phyloP scores from a whole-genome alignment of 2,113 vertebrate species.

The Peromyscus californicus region DNA sequence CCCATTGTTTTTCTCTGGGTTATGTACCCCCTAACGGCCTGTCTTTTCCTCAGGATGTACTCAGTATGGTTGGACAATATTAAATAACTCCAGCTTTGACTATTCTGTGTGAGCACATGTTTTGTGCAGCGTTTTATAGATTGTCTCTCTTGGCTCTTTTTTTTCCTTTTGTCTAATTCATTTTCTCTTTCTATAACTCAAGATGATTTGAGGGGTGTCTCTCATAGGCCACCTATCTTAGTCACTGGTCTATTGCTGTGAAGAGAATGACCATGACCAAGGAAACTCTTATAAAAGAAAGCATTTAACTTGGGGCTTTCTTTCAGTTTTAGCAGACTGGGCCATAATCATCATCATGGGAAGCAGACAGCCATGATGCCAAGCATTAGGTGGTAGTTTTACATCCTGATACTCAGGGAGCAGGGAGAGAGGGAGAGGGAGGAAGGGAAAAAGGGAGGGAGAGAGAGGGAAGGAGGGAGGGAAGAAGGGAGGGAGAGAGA shows the following conservation, averaged over 20 bases:
- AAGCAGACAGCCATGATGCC: not conserved
- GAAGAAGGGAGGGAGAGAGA: not conserved
- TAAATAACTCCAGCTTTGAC: not conserved
- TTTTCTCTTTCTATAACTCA: not conserved
- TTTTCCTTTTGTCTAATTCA: not conserved
- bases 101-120: not conserved
- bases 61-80: not conserved
- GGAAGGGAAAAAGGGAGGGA: no score
- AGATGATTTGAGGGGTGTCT: not conserved
- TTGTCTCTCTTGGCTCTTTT: not conserved
- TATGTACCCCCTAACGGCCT: fast-evolving
- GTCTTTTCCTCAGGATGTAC: no score
- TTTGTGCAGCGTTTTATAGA: not conserved
- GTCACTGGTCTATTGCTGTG: not conserved
- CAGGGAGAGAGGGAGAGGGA: not conserved
- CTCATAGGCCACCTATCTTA: not conserved
- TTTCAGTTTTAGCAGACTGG: not conserved
- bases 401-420: not conserved
- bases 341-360: not conserved
- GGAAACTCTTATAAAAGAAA: not conserved
- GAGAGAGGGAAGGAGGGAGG: not conserved
- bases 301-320: not conserved
- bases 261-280: not conserved
- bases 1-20: not conserved
- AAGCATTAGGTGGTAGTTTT: not conserved